Percentiles rank a stretch among this genome's conserved stretches.
phyloP scores from a whole-genome alignment of 2,888 invertebrate genomes.

The Cheiracanthium punctorium region DNA sequence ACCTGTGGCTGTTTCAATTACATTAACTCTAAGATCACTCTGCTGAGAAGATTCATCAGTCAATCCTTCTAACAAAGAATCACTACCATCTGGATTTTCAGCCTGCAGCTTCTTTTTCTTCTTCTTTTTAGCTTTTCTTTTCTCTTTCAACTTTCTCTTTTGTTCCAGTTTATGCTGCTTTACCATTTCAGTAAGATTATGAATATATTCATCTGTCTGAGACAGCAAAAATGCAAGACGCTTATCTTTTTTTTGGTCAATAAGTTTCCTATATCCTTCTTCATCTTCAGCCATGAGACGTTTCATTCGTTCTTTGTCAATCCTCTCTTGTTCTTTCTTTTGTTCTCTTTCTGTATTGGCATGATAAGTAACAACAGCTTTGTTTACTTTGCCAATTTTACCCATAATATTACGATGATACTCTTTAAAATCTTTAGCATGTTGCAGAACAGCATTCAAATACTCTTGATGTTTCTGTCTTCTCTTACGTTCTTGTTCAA shows the following conservation, averaged over 20 bases:
- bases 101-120: conserved; percentile 82
- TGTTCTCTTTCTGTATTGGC: conserved; percentile 99
- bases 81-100: conserved; percentile 58
- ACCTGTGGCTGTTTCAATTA: conserved; percentile 88
- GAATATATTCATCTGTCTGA: conserved; percentile 99
- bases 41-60: conserved; percentile 81
- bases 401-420: conserved; percentile 90
- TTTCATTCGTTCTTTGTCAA: conserved; percentile 99
- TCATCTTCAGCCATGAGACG: conserved; percentile 99
- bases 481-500: conserved; percentile 97
- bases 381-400: conserved; percentile 92
- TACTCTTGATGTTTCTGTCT: conserved; percentile 99
- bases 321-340: conserved; percentile 99
- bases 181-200: conserved; percentile 97
- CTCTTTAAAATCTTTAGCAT: conserved; percentile 98
- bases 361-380: conserved; percentile 96
- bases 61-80: conserved; percentile 58
- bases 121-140: conserved; percentile 85
- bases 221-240: conserved; percentile 96
- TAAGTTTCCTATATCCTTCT: conserved; percentile 98
- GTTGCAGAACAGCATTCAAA: conserved; percentile 94
- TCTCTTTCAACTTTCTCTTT: conserved; percentile 88
- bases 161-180: conserved; percentile 96
- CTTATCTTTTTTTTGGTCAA: conserved; percentile 99
- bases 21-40: conserved; percentile 89